These are phyloP conservation scores for Tragelaphus imberbis DNA, from an alignment of 2,113 vertebrate species.

Conservation along the genomic window DNA sequence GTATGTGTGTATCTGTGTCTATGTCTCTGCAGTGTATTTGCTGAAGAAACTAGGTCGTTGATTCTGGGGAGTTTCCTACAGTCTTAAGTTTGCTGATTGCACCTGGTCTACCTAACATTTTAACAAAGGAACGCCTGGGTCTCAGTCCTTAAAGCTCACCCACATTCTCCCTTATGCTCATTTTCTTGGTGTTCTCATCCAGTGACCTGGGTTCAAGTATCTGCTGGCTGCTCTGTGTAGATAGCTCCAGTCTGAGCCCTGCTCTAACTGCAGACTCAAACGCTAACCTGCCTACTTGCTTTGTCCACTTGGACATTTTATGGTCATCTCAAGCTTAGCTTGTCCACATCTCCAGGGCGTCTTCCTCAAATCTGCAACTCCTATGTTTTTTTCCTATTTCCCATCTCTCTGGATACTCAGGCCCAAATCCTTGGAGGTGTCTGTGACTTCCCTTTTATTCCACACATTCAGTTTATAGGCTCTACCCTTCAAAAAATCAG, in stretches of 20 bases:
- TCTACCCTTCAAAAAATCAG: background rate
- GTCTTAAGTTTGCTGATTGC: background rate
- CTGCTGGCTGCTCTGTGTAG: background rate
- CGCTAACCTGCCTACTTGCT: background rate
- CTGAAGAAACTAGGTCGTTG: background rate
- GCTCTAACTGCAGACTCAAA: background rate
- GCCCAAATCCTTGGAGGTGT: background rate
- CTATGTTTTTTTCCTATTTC: background rate
- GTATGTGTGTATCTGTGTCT: background rate
- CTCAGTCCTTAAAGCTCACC: background rate
- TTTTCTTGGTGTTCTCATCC: background rate
- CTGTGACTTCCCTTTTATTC: background rate
- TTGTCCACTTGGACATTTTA: background rate
- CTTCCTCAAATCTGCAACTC: background rate
- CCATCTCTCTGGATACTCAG: background rate
- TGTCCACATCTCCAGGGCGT: background rate
- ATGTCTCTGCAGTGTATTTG: background rate
- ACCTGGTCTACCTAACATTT: background rate
- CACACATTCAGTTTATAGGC: background rate
- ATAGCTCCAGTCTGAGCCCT: background rate
- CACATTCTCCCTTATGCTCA: background rate
- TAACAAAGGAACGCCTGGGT: no score
- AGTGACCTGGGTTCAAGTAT: background rate
- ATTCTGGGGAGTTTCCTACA: background rate
- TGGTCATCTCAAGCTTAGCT: background rate